phyloP scores from a whole-genome alignment of 2,888 invertebrate genomes.

The Metopia argyrocephala region DNA sequence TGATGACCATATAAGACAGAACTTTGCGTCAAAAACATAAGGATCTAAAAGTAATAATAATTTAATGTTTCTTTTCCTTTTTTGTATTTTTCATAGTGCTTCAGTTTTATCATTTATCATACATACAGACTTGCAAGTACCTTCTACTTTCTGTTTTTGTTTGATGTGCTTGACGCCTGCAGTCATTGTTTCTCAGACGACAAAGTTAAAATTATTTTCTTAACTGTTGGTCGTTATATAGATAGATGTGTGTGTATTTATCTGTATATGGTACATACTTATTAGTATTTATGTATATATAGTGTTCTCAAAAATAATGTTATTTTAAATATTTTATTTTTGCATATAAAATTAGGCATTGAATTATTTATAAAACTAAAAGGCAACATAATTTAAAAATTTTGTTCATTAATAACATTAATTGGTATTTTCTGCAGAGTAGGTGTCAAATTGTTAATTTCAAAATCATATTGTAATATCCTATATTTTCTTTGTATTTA shows the following conservation, averaged over 20 bases:
- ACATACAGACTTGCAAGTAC: conserved; percentile 37
- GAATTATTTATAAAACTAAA: not conserved
- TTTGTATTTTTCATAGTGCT: not conserved
- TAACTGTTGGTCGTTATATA: not conserved
- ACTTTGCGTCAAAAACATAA: conserved; percentile 7
- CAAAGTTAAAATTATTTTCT: not conserved
- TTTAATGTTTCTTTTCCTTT: not conserved
- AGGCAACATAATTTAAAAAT: not conserved
- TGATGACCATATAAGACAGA: conserved; percentile 32
- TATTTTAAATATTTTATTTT: not conserved
- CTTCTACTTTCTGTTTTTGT: conserved; percentile 5
- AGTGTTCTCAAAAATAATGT: not conserved
- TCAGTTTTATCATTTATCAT: conserved; percentile 32
- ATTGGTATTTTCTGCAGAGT: not conserved
- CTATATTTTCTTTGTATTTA: conserved; percentile 3
- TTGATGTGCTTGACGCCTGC: not conserved
- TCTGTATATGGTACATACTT: too few species aligned
- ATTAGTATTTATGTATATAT: too few species aligned
- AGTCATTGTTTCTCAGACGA: not conserved
- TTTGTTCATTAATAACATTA: not conserved
- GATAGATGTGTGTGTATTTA: too few species aligned
- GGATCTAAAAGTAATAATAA: conserved; percentile 34
- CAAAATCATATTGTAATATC: not conserved
- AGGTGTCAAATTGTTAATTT: not conserved
- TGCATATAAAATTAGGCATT: not conserved